Base-by-base conservation (phyloP, 2,888 invertebrate species). In the Ecliptopera silaceata region DNA sequence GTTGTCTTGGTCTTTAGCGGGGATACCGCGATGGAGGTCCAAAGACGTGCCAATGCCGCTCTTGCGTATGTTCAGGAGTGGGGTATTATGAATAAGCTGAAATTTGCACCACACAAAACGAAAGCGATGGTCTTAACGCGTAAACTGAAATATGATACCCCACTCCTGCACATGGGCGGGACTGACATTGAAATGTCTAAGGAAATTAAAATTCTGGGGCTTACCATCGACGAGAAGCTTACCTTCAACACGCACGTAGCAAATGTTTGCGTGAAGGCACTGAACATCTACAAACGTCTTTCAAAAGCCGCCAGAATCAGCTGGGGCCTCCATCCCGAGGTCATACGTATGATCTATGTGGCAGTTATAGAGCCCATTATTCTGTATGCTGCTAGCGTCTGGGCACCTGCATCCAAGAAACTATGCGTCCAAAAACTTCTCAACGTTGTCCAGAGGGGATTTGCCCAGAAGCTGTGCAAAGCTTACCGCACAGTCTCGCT, bases 251-350 rank as follows among this genome's bases (percentile, higher is more conserved):
- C 3, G 10, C 45, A 45, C 41, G n/a, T 12, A 2, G n/a, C 41
- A 11, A 17, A 18, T 1, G 12, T 20, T 0, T 45, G 45, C 18
- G 41, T 11, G 18, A 45, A 45, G 3, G 45, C 41, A 0, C 5
- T 41, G 2, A 22, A 39, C 13, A 15, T 50, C 0, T 50, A 43
- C 13, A 45, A 53, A 31, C 22, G 26, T 4, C 22, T 44, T 1
- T n/a, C 38, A 43, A 59, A 48, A 26, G 45, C 45, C 32, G 45
- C 45, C 2, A 45, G n/a, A 17, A 11, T 32, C 31, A 32, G 45
- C 31, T 59, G 41, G 32, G 57, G 57, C 50, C 59, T 60, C 36
- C 58, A 61, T 51, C 58, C 61, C 49, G 56, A 41, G n/a, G 55
- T 55, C 51, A 53, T 56, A 50, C 56, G 50, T 41, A 53, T 45